Evolutionary conservation across 2,113 vertebrate genomes (phyloP), one percentile per base, ranked within the genome.

Genomic region (Alouatta palliata): DNA sequence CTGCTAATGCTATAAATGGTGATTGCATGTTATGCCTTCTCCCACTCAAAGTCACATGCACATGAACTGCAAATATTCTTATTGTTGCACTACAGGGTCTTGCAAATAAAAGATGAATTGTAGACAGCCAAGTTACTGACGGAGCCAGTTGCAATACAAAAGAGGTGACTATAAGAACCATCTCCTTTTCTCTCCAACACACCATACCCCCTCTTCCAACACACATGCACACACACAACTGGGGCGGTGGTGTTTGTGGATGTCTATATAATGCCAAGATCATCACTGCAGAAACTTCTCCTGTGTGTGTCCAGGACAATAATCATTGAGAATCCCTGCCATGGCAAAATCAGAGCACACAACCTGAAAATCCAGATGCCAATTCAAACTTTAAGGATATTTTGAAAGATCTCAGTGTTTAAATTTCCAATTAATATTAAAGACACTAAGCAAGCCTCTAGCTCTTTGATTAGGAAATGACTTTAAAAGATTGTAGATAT

Each of bases 401-500:
- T 97, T 80, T 98, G 94, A 90, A 97, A 97, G 96, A 47, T 58
- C 21, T 76, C 81, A 71, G 91, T 96, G 84, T 97, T 97, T 97
- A 97, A 97, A 87, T 96, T 87, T 96, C 82, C 97, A 96, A 96
- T 96, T 97, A 96, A 98, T 97, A 97, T 97, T 64, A 95, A 75
- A 98, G 89, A 96, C 95, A 95, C 66, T 73, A 92, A 98, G 90
- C 87, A 87, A 92, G 21, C 52, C 71, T 95, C 20, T 94, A 7
- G 37, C 56, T 85, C 43, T 95, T 96, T 81, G 93, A 93, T 95
- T 97, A 96, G 82, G 40, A 98, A 98, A 98, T 91, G 90, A 94
- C 97, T 97, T 98, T 66, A 97, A 98, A 97, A 83, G 79, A 96
- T 97, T 97, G 94, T 95, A 98, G 97, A 92, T 87, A 93, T 96